These are phyloP conservation scores for Aix galericulata DNA, from an alignment of 2,113 vertebrate genomes.

Conservation along the genomic window DNA sequence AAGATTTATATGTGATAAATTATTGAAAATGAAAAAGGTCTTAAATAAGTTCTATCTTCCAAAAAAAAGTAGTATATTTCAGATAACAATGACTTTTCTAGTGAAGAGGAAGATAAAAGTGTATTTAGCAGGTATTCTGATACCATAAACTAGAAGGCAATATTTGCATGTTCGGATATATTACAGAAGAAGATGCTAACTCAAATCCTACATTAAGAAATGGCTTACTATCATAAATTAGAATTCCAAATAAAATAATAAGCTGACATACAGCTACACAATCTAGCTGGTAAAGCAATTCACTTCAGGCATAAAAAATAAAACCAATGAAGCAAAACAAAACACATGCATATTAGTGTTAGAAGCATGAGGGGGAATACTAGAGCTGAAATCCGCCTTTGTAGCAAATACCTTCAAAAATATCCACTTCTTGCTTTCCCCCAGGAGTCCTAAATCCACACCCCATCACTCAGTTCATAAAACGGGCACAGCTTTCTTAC, in stretches of 20 bases:
- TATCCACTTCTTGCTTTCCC: not conserved
- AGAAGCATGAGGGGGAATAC: not conserved
- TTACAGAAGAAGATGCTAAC: not conserved
- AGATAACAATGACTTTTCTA: conserved; percentile 57
- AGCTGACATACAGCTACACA: conserved; percentile 2
- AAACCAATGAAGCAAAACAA: not conserved
- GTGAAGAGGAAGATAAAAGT: conserved; percentile 61
- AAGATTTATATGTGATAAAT: conserved; percentile 77
- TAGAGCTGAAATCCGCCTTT: not conserved
- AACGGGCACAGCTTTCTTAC: not conserved
- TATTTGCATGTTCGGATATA: conserved; percentile 64
- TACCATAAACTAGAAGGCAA: conserved; percentile 53
- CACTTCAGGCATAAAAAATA: not conserved
- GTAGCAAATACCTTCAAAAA: not conserved
- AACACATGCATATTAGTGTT: not conserved
- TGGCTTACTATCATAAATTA: conserved; percentile 29
- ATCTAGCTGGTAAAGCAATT: conserved; percentile 6
- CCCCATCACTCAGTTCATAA: not conserved
- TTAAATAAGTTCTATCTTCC: conserved; percentile 69
- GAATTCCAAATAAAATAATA: conserved; percentile 54
- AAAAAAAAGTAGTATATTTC: conserved; percentile 66
- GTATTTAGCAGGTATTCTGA: conserved; percentile 45
- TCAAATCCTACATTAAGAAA: conserved; percentile 49
- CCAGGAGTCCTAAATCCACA: not conserved
- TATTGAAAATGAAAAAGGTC: conserved; percentile 67